phyloP scores from a whole-genome alignment of 2,797 vertebrate species.

The Ciconia nigra region DNA sequence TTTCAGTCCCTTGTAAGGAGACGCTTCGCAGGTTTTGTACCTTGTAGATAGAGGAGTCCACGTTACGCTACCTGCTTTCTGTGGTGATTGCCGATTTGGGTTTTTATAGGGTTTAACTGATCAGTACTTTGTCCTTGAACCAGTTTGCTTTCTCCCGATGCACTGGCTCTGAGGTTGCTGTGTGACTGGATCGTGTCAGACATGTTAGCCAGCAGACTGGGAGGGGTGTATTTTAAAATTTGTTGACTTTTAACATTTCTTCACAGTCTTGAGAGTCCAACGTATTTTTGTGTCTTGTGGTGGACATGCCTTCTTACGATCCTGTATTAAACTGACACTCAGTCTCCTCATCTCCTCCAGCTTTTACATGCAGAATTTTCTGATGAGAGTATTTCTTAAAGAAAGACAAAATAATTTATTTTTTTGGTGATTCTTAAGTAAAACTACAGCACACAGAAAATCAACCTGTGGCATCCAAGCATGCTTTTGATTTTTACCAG shows the following conservation, averaged over 20 bases:
- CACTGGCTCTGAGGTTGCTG: background rate
- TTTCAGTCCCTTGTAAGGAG: background rate
- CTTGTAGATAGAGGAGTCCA: background rate
- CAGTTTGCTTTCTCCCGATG: background rate
- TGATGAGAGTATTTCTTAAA: background rate
- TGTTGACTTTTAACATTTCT: background rate
- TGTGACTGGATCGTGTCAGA: background rate
- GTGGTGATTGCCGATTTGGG: background rate
- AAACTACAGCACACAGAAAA: background rate
- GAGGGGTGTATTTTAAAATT: background rate
- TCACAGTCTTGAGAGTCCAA: background rate
- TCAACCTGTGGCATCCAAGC: background rate
- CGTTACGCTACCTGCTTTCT: background rate
- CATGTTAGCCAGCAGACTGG: background rate
- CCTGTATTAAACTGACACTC: rapidly evolving
- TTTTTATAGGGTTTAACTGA: background rate
- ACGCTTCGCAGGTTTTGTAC: background rate
- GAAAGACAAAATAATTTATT: background rate
- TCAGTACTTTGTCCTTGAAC: background rate
- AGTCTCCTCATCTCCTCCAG: background rate
- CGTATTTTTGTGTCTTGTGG: background rate
- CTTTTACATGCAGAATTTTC: background rate
- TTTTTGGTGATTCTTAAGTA: background rate
- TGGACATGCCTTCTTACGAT: background rate
- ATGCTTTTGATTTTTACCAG: background rate